Base-by-base conservation (phyloP, 2,888 invertebrate genomes). In the Ischnura elegans region DNA sequence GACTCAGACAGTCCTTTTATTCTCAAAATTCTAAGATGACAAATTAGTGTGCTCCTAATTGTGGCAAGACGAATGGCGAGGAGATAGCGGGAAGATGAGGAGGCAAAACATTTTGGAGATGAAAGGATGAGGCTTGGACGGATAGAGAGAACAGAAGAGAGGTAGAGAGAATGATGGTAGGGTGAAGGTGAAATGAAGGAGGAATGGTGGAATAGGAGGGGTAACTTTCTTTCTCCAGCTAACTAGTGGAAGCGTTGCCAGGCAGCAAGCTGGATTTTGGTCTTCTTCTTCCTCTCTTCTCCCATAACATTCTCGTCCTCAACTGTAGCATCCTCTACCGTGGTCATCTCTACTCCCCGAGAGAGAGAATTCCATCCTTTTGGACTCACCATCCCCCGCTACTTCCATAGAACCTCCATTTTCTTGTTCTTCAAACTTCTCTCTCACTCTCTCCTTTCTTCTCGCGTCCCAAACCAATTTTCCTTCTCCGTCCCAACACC, bases 71-170 rank as follows among this genome's bases (percentile, higher is more conserved):
- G 61, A 61, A 36, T 76, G 16, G 29, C 76, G 76, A 76, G 76
- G 10, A 55, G 25, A 13, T 8, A 47, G 2, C 42, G 90, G n/a
- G 43, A 2, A 61, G 61, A n/a, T n/a, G n/a, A n/a, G 10, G 55
- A 55, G 19, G 55, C 8, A 47, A 61, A 90, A 36, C 51, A 51
- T 55, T n/a, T 25, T 25, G 36, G 42, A 55, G 90, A 90, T 13
- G 90, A 55, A 61, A n/a, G 45, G 90, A 43, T 61, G 90, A 86
- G n/a, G n/a, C n/a, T n/a, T n/a, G n/a, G n/a, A 86, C n/a, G 21
- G 19, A 21, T 55, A 36, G 13, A 47, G 8, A 13, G 47, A 8
- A 13, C 5, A 13, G 51, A 19, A 87, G 87, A 55, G 55, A 87
- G 87, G 36, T 16, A 46, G 61, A 61, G 3, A 87, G 51, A 51